A percentile compares a stretch with the other conserved stretches of the same genome.
phyloP scores from a whole-genome alignment of 2,888 invertebrate genomes.

The Aproaerema taeniolella region DNA sequence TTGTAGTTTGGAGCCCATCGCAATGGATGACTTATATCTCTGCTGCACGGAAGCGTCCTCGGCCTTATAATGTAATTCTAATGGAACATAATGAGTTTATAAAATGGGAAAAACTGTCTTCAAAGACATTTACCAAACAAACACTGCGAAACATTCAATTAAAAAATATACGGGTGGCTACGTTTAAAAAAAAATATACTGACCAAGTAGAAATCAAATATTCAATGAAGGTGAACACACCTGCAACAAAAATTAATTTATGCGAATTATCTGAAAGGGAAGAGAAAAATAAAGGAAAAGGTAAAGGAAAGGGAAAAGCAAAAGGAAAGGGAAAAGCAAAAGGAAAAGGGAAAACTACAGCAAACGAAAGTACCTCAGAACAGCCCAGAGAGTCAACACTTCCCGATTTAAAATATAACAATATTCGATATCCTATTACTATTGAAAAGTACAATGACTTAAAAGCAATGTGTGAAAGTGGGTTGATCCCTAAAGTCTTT shows the following conservation, averaged over 20 bases:
- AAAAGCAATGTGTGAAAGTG: neutral
- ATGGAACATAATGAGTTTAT: conserved; percentile 15
- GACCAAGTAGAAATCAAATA: neutral
- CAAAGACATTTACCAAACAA: conserved; percentile 11
- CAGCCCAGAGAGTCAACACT: no score
- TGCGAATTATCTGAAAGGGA: neutral
- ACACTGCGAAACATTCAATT: conserved; percentile 15
- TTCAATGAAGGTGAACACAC: neutral
- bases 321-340: neutral
- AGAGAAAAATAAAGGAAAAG: neutral
- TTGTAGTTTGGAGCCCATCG: conserved; percentile 15
- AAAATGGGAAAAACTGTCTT: conserved; percentile 10
- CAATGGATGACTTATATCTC: conserved; percentile 15
- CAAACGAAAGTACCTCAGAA: neutral
- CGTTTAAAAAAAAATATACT: neutral
- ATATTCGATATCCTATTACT: neutral
- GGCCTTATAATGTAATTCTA: conserved; percentile 20
- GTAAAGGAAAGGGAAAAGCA: neutral
- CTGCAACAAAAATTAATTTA: neutral
- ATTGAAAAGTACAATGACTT: neutral
- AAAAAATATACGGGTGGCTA: neutral
- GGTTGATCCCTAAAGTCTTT: neutral
- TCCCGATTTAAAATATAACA: no score
- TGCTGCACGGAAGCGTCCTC: conserved; percentile 12
- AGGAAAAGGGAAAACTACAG: neutral